Conservation (phyloP, 2,797 vertebrate genomes). For the Apogon hyalosoma region DNA sequence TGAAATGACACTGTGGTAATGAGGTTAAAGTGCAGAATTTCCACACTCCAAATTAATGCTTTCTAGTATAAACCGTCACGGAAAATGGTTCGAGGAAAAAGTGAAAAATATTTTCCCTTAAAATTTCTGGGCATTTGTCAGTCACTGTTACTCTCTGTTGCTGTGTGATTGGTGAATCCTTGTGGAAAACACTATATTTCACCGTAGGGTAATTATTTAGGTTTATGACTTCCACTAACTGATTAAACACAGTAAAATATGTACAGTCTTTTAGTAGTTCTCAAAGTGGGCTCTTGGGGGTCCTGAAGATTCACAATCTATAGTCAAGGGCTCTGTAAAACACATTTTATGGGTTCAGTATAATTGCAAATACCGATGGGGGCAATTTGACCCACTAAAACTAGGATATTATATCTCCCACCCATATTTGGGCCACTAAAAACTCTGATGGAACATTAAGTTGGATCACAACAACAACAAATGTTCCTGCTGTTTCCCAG, state of each 20-base stretch:
- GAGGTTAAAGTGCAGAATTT: slow-evolving; percentile 29
- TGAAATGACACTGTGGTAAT: slow-evolving; percentile 40
- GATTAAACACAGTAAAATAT: slow-evolving; percentile 27
- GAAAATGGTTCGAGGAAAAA: background rate
- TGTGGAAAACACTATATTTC: slow-evolving; percentile 5
- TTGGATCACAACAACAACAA: too few species aligned
- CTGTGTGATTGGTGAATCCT: background rate
- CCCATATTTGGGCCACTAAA: too few species aligned
- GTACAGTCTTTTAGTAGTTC: background rate
- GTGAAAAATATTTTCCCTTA: too few species aligned
- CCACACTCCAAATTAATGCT: background rate
- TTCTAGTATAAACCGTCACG: background rate
- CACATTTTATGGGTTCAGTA: too few species aligned
- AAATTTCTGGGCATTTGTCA: background rate
- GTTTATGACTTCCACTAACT: slow-evolving; percentile 2
- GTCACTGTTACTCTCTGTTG: background rate
- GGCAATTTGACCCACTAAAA: too few species aligned
- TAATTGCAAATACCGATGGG: too few species aligned
- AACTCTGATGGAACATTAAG: too few species aligned
- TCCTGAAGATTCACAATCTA: too few species aligned
- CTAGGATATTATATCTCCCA: too few species aligned
- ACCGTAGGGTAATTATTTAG: background rate
- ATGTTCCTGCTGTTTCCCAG: too few species aligned
- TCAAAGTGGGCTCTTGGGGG: too few species aligned
- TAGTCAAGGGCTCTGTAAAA: too few species aligned